Evolutionary conservation across 1,140 invertebrate genomes (phyloP).

Genomic region (Trypoxylus dichotomus): DNA sequence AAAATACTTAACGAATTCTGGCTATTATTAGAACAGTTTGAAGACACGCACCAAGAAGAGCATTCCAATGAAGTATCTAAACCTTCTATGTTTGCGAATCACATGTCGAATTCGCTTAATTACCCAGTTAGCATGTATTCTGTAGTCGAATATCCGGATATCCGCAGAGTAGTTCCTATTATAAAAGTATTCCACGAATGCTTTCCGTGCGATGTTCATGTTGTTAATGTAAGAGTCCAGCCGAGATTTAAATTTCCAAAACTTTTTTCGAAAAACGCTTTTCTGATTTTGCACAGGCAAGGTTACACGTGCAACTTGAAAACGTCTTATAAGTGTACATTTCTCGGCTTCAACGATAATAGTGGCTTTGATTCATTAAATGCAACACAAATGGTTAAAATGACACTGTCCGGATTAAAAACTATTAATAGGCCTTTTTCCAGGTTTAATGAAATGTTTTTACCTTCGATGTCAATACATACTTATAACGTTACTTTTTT

Average conservation of each 20-base stretch:
- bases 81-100: conserved; percentile 69
- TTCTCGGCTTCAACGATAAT: not conserved
- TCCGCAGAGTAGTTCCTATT: conserved; percentile 34
- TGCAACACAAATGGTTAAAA: not conserved
- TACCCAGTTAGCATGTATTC: conserved; percentile 76
- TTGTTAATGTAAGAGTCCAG: not conserved
- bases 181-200: conserved; percentile 54
- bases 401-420: not conserved
- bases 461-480: not conserved
- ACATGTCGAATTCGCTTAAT: conserved; percentile 69
- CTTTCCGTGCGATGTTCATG: conserved; percentile 81
- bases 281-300: not conserved
- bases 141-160: conserved; percentile 59
- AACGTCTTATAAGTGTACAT: not conserved
- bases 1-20: conserved; percentile 77
- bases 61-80: conserved; percentile 53
- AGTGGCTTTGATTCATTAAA: not conserved
- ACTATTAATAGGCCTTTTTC: not conserved
- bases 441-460: not conserved
- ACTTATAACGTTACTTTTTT: not conserved
- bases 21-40: conserved; percentile 74
- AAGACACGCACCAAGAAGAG: conserved; percentile 11
- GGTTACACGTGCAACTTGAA: not conserved
- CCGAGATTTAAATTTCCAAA: not conserved
- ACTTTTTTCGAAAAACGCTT: not conserved